A percentile compares a stretch with the other conserved stretches of the same genome.
Conservation (phyloP, 2,113 vertebrate species). For the Dicaeum eximium region DNA sequence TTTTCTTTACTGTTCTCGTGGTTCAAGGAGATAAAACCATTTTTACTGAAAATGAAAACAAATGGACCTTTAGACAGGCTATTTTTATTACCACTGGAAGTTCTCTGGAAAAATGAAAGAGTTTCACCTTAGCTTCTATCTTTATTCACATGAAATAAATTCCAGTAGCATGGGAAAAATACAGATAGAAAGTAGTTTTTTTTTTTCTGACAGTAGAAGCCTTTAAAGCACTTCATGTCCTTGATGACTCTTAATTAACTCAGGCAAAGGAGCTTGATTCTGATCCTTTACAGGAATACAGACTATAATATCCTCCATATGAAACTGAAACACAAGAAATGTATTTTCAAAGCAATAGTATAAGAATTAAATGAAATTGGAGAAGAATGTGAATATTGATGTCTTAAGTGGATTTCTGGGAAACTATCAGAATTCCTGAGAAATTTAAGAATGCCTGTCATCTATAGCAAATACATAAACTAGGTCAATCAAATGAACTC, state of each 20-base stretch:
- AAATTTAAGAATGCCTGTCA: not conserved
- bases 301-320: not conserved
- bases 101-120: not conserved
- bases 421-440: not conserved
- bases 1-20: not conserved
- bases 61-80: not conserved
- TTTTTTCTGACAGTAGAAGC: not conserved
- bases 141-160: not conserved
- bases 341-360: not conserved
- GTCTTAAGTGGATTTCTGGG: not conserved
- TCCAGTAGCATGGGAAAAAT: not conserved
- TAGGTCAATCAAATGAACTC: not conserved
- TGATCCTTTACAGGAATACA: not conserved
- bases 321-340: not conserved
- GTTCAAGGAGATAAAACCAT: not conserved
- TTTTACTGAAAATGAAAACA: conserved; percentile 23
- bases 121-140: not conserved
- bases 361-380: not conserved
- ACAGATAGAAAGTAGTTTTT: not conserved
- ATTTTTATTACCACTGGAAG: not conserved
- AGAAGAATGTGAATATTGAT: not conserved
- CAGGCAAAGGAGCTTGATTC: not conserved
- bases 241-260: not conserved
- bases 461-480: not conserved
- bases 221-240: not conserved